A percentile compares a stretch with the other conserved stretches of the same genome.
Conservation (phyloP, 1,140 invertebrate genomes). For the Zaprionus camerounensis region DNA sequence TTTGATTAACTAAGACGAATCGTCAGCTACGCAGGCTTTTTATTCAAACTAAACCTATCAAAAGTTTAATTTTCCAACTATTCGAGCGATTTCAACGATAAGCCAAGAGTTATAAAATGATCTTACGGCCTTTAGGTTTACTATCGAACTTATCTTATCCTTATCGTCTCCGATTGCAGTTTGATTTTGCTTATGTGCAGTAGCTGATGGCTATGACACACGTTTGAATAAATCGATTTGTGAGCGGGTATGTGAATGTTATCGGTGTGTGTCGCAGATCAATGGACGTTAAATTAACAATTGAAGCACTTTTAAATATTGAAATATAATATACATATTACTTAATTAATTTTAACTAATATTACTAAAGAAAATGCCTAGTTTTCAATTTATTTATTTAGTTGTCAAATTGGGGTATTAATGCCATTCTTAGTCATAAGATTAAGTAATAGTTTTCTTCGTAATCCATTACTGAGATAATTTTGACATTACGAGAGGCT, state of each 20-base stretch:
- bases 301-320: too few species aligned
- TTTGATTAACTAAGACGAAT: conserved; percentile 46
- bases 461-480: conserved; percentile 16
- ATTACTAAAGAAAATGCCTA: too few species aligned
- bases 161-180: neutral
- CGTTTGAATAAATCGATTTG: neutral
- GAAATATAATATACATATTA: too few species aligned
- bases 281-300: neutral
- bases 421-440: neutral
- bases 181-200: neutral
- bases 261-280: neutral
- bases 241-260: neutral
- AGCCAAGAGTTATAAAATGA: conserved; percentile 22
- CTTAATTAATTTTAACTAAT: too few species aligned
- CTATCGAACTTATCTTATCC: conserved; percentile 32
- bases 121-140: conserved; percentile 18
- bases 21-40: neutral
- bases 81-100: conserved; percentile 13
- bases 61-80: conserved; percentile 2
- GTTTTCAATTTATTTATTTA: neutral
- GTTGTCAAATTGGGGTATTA: too few species aligned
- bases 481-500: neutral
- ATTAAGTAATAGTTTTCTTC: conserved; percentile 1
- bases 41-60: conserved; percentile 16
- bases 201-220: conserved; percentile 8